These are phyloP conservation scores for Pseudonaja textilis DNA, from an alignment of 2,113 vertebrate genomes.

Conservation along the genomic window DNA sequence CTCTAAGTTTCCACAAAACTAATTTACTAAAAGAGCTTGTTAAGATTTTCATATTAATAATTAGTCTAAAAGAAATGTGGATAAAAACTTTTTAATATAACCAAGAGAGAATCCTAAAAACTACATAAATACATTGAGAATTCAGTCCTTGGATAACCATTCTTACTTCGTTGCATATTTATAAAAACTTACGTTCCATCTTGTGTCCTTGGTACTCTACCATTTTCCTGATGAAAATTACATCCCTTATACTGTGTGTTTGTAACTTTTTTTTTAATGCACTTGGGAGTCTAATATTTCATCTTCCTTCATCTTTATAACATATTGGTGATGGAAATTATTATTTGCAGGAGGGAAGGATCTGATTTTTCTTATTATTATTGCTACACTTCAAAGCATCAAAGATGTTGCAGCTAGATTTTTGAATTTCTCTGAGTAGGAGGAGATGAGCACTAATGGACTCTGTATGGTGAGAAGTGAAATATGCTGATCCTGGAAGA, in stretches of 20 bases:
- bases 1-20: background rate
- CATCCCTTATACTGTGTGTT: background rate
- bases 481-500: conserved; percentile 11
- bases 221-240: background rate
- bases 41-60: background rate
- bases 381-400: background rate
- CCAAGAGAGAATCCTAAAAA: background rate
- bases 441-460: background rate
- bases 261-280: background rate
- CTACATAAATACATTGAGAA: background rate
- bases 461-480: conserved; percentile 4
- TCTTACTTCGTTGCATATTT: background rate
- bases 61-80: background rate
- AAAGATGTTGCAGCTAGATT: background rate
- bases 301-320: background rate
- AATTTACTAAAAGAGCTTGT: background rate
- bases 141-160: background rate
- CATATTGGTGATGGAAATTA: background rate
- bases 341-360: background rate
- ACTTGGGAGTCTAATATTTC: background rate
- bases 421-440: background rate
- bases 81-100: background rate
- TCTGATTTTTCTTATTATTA: background rate
- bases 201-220: background rate
- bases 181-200: background rate